These are phyloP conservation scores for Drosophila meridionalis DNA, from an alignment of 2,888 invertebrate species.

Conservation along the genomic window DNA sequence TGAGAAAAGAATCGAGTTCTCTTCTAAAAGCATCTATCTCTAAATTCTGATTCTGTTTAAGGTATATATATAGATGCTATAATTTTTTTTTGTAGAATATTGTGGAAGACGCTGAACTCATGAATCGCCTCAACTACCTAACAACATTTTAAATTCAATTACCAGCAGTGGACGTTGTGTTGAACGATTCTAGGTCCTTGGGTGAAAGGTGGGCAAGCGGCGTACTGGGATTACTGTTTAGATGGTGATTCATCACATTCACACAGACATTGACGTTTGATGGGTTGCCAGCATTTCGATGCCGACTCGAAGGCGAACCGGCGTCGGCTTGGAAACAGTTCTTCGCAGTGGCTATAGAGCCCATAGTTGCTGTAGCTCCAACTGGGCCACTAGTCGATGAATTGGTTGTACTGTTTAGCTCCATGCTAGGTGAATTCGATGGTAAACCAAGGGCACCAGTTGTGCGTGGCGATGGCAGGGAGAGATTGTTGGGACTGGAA, in stretches of 20 bases:
- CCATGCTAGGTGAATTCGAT: conserved; percentile 89
- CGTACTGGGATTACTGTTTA: conserved; percentile 89
- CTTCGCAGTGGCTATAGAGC: conserved; percentile 39
- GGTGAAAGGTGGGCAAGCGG: conserved; percentile 89
- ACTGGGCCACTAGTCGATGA: conserved; percentile 38
- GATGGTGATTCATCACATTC: conserved; percentile 85
- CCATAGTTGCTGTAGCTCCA: conserved; percentile 25
- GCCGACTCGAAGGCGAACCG: conserved; percentile 63
- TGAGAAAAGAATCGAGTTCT: background rate
- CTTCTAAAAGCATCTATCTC: background rate
- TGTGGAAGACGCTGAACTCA: background rate
- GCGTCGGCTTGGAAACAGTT: conserved; percentile 68
- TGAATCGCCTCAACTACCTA: background rate
- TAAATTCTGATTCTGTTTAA: background rate
- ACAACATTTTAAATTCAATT: conserved; percentile 1
- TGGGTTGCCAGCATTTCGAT: conserved; percentile 50
- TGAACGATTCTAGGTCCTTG: conserved; percentile 83
- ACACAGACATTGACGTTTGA: conserved; percentile 19
- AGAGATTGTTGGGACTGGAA: conserved; percentile 90
- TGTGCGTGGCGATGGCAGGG: conserved; percentile 89
- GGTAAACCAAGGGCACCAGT: conserved; percentile 86
- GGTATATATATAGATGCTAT: too few species aligned
- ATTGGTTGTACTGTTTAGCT: conserved; percentile 85
- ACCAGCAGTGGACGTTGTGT: conserved; percentile 37
- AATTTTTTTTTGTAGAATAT: background rate